phyloP scores from a whole-genome alignment of 2,113 vertebrate species.

The Coreoperca whiteheadi region DNA sequence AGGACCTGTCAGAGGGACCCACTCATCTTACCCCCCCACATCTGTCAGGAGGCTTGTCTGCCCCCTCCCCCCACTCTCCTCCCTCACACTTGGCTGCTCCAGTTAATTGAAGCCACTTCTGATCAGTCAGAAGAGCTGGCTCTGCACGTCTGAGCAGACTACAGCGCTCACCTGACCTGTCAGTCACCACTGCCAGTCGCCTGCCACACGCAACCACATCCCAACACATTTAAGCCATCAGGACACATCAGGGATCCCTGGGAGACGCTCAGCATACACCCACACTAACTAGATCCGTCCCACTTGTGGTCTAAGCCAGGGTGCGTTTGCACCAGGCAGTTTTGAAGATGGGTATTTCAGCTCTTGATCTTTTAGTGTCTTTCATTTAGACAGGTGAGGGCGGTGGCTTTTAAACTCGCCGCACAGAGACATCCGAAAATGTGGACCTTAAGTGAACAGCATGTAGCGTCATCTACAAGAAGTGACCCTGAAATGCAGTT shows the following conservation, averaged over 20 bases:
- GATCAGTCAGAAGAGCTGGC: constrained; percentile 68
- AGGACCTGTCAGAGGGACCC: constrained; percentile 61
- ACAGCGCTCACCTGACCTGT: constrained; percentile 69
- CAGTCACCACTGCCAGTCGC: constrained; percentile 47
- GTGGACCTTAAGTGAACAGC: constrained; percentile 11
- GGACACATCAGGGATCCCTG: not conserved
- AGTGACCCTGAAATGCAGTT: constrained; percentile 28
- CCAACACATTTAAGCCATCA: not conserved
- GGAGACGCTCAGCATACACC: not conserved
- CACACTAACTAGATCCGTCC: not conserved
- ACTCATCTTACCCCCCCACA: constrained; percentile 37
- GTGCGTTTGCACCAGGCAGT: not conserved
- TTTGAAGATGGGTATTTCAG: not conserved
- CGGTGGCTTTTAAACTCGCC: not conserved
- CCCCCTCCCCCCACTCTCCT: constrained; percentile 48
- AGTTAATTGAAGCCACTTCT: constrained; percentile 79
- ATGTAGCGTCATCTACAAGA: constrained; percentile 8
- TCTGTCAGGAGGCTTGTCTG: constrained; percentile 63
- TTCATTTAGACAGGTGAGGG: not conserved
- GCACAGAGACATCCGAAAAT: not conserved
- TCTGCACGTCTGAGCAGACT: constrained; percentile 59
- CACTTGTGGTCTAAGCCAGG: not conserved
- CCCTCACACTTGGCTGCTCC: constrained; percentile 74
- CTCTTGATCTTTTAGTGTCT: not conserved
- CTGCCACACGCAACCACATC: constrained; percentile 12